Evolutionary conservation across 2,888 invertebrate genomes (phyloP), one percentile per base, ranked within the genome.

Genomic region (Xanthorhoe spadicearia): DNA sequence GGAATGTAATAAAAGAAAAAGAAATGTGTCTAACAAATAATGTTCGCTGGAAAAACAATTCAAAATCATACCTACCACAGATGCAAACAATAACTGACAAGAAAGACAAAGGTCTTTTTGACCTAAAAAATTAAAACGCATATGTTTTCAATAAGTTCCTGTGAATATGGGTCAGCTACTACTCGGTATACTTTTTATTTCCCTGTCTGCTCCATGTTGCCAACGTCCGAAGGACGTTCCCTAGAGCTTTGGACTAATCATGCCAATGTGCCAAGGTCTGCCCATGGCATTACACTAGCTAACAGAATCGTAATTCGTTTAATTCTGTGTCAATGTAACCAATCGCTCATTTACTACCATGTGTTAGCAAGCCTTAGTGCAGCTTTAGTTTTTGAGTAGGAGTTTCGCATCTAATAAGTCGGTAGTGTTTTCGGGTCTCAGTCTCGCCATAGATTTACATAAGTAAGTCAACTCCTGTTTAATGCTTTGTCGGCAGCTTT

Each of bases 201-300:
- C 60, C 13, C 55, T 17, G 28, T 60, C 46, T 32, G 59, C 35
- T 43, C 43, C 17, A 38, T 54, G 56, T 49, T 57, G 64, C 63
- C 67, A 68, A 61, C 49, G 51, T 56, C 17, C 64, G 57, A 61
- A 68, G 68, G 68, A 68, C 64, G 17, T 23, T 38, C 49, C 35
- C 60, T 46, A 38, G 49, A 23, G 61, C 56, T 54, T 50, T 38
- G 28, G 49, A 52, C 49, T 17, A 67, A 53, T 43, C 63, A 49
- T 64, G 67, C 67, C 60, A 67, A 57, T 68, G 64, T 68, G 64
- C 57, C 64, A 67, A 63, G 66, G 66, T 63, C 55, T 64, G 48
- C 17, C 57, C 53, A 64, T 53, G 49, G 17, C 32, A 53, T 15
- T 53, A 58, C 48, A 49, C 9, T 23, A 38, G 53, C 46, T 19